These are phyloP conservation scores for Drosophila elegans DNA, from an alignment of 1,140 invertebrate species.

Conservation along the genomic window DNA sequence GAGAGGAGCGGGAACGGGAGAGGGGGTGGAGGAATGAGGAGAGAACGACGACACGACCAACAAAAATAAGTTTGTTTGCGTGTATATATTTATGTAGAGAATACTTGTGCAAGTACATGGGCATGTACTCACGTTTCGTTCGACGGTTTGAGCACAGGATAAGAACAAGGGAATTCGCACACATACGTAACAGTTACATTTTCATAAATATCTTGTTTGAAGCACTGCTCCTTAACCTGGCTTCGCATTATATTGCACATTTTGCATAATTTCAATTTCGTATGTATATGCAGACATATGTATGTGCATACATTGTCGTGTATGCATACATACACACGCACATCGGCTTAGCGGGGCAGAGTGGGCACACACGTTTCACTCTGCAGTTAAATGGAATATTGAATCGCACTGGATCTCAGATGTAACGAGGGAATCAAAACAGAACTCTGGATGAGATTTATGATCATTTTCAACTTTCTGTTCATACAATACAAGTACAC, in stretches of 20 bases:
- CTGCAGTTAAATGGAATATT: not conserved
- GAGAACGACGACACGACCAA: conserved; percentile 9
- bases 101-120: conserved; percentile 24
- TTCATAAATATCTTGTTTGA: conserved; percentile 1
- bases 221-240: conserved; percentile 25
- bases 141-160: conserved; percentile 11
- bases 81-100: conserved; percentile 35
- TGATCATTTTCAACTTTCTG: conserved; percentile 46
- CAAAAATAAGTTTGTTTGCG: conserved; percentile 28
- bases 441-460: conserved; percentile 44
- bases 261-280: conserved; percentile 51
- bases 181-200: conserved; percentile 19
- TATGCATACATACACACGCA: conserved; percentile 8
- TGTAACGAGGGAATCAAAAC: conserved; percentile 43
- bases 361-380: not conserved
- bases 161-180: conserved; percentile 15
- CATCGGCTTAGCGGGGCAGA: not conserved
- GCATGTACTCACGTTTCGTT: conserved; percentile 46
- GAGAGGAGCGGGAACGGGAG: not conserved
- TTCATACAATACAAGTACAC: conserved; percentile 7
- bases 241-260: conserved; percentile 30
- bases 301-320: conserved; percentile 12
- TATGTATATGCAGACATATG: conserved; percentile 33
- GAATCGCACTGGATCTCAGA: conserved; percentile 3
- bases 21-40: not conserved